Evolutionary conservation across 2,888 invertebrate genomes (phyloP).

Genomic region (Eupithecia dodoneata): DNA sequence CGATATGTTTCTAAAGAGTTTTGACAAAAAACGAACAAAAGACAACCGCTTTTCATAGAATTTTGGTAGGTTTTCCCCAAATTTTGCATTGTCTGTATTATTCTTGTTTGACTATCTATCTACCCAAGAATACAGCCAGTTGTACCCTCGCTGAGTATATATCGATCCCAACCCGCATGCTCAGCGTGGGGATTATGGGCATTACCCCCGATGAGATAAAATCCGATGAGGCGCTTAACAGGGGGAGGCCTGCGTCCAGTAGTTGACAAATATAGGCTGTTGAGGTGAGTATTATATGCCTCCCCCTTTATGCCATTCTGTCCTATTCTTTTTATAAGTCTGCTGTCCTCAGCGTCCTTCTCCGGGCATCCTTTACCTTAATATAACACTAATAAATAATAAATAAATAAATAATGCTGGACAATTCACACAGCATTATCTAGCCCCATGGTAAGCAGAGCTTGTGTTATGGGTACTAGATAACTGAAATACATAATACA

Average conservation of each 20-base stretch:
- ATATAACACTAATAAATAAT: too few relatives aligned
- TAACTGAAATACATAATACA: too few relatives aligned
- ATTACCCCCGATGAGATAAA: too few relatives aligned
- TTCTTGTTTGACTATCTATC: neutral
- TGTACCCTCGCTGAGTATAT: neutral
- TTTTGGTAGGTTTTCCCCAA: neutral
- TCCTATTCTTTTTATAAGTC: neutral
- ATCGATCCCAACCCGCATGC: too few relatives aligned
- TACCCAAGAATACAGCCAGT: neutral
- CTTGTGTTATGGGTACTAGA: too few relatives aligned
- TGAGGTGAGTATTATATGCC: neutral
- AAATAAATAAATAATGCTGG: too few relatives aligned
- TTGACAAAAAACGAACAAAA: neutral
- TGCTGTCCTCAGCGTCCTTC: neutral
- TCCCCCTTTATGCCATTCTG: neutral
- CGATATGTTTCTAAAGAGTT: neutral
- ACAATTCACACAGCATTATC: too few relatives aligned
- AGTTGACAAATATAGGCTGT: too few relatives aligned
- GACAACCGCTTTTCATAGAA: neutral
- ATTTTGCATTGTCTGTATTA: neutral
- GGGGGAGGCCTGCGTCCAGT: too few relatives aligned
- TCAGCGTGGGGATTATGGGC: too few relatives aligned
- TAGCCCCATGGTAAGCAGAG: too few relatives aligned
- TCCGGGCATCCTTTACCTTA: neutral
- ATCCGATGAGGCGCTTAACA: too few relatives aligned